Conservation (phyloP, 2,888 invertebrate species). For the Archaeoteleia sp. region DNA sequence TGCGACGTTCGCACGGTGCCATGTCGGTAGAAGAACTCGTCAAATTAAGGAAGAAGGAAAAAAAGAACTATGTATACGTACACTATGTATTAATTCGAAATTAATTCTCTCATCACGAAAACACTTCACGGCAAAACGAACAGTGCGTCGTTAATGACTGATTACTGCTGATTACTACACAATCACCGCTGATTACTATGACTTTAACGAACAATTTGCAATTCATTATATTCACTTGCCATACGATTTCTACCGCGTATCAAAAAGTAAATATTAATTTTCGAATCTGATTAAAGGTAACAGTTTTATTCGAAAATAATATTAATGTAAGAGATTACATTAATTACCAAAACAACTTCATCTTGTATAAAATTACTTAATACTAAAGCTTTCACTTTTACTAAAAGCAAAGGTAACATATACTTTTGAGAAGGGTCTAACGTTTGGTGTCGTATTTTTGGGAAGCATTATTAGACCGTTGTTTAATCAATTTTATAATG, state of each 20-base stretch:
- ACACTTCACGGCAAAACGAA: slow-evolving; percentile 9
- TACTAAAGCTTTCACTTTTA: too few relatives aligned
- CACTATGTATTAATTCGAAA: slow-evolving; percentile 13
- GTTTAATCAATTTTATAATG: too few relatives aligned
- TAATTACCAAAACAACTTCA: too few relatives aligned
- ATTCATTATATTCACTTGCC: slow-evolving; percentile 15
- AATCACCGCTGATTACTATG: slow-evolving; percentile 15
- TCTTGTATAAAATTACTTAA: too few relatives aligned
- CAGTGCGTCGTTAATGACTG: slow-evolving; percentile 14
- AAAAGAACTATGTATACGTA: not conserved
- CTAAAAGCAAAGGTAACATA: too few relatives aligned
- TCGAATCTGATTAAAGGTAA: too few relatives aligned
- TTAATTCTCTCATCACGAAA: slow-evolving; percentile 27
- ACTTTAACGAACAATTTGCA: slow-evolving; percentile 21
- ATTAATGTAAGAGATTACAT: too few relatives aligned
- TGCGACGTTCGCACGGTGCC: slow-evolving; percentile 37
- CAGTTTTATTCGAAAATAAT: too few relatives aligned
- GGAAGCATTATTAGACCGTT: too few relatives aligned
- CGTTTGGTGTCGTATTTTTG: too few relatives aligned
- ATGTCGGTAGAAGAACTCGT: slow-evolving; percentile 20
- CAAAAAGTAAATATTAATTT: too few relatives aligned
- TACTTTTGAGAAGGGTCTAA: too few relatives aligned
- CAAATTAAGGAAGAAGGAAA: slow-evolving; percentile 21
- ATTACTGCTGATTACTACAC: slow-evolving; percentile 24
- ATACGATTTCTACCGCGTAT: not conserved